Conservation (phyloP, 2,888 invertebrate species). For the Tenodera sinensis region DNA sequence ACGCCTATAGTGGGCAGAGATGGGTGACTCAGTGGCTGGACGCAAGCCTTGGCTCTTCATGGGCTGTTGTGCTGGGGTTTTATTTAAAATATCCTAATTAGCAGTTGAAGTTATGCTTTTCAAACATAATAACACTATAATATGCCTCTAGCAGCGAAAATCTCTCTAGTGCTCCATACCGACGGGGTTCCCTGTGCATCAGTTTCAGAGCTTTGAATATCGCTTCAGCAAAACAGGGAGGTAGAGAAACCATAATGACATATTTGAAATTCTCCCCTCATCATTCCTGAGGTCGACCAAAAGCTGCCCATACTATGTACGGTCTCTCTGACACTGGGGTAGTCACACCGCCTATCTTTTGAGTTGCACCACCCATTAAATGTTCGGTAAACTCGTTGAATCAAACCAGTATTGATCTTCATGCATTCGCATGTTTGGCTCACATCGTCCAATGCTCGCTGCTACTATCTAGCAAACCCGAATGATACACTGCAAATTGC, state of each 20-base stretch:
- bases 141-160: too few species aligned
- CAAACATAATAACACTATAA: too few species aligned
- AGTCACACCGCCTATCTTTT: not conserved
- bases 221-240: not conserved
- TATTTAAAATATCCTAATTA: too few species aligned
- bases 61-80: too few species aligned
- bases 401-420: not conserved
- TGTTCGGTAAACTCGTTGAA: not conserved
- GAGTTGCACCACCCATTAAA: not conserved
- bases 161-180: too few species aligned
- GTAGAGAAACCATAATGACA: not conserved
- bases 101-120: too few species aligned
- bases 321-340: not conserved
- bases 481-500: not conserved
- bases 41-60: too few species aligned
- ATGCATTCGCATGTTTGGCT: not conserved
- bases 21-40: too few species aligned
- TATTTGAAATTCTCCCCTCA: not conserved
- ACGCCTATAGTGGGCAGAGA: too few species aligned
- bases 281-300: not conserved
- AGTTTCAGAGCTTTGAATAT: too few species aligned
- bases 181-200: too few species aligned
- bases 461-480: not conserved
- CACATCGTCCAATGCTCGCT: not conserved
- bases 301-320: not conserved